phyloP scores from a whole-genome alignment of 2,888 invertebrate species.

The Proisotoma minuta region DNA sequence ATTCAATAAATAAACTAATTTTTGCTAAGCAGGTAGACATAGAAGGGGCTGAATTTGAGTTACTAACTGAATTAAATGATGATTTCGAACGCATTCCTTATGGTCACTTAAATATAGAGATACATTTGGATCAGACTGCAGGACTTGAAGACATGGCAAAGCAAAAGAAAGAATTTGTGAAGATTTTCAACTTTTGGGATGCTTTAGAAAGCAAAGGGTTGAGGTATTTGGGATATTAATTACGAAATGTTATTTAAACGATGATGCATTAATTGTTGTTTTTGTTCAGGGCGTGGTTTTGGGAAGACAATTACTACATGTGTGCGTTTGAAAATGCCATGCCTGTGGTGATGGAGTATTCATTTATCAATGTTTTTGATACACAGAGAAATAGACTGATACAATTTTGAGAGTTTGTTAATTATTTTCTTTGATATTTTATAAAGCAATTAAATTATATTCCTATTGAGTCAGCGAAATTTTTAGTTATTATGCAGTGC shows the following conservation, averaged over 20 bases:
- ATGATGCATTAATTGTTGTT: too few relatives aligned
- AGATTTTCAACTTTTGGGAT: not conserved
- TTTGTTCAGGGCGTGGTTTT: not conserved
- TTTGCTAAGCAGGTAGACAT: not conserved
- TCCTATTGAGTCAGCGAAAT: too few relatives aligned
- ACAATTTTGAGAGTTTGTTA: too few relatives aligned
- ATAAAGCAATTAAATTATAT: too few relatives aligned
- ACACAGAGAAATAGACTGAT: too few relatives aligned
- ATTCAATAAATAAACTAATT: too few relatives aligned
- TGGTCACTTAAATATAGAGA: not conserved
- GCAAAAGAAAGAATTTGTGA: not conserved
- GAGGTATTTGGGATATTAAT: too few relatives aligned
- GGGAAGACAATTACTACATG: not conserved
- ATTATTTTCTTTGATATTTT: too few relatives aligned
- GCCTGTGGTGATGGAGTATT: not conserved
- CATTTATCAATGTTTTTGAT: conserved; percentile 4
- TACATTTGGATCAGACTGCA: not conserved
- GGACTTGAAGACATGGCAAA: not conserved
- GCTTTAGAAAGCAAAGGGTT: not conserved
- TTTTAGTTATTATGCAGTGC: too few relatives aligned
- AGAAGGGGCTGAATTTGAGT: not conserved
- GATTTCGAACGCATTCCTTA: not conserved
- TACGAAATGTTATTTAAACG: too few relatives aligned
- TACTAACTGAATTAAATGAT: not conserved
- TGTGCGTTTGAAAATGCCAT: not conserved